A percentile compares a stretch with the other conserved stretches of the same genome.
phyloP scores from a whole-genome alignment of 2,113 vertebrate species.

The Lophotis ruficrista region DNA sequence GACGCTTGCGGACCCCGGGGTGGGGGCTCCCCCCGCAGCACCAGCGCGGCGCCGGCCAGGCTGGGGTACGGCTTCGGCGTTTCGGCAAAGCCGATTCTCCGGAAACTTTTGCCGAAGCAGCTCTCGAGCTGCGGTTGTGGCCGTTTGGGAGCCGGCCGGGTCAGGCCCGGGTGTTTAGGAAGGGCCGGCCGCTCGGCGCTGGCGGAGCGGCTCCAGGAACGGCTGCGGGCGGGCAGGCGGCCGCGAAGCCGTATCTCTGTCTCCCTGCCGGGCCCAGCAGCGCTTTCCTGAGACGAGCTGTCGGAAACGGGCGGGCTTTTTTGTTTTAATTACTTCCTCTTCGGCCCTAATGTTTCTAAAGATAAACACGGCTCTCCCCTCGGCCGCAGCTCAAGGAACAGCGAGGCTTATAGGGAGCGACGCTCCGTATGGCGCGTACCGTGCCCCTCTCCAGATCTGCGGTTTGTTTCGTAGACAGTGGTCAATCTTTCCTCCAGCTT shows the following conservation, averaged over 20 bases:
- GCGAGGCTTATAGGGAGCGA: neutral
- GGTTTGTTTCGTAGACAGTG: neutral
- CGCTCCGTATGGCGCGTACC: neutral
- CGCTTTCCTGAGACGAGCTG: neutral
- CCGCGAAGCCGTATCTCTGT: neutral
- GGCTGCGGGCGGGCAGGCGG: neutral
- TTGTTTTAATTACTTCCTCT: constrained; percentile 50
- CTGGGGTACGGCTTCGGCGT: too few relatives aligned
- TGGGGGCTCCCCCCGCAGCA: too few relatives aligned
- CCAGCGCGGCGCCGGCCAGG: too few relatives aligned
- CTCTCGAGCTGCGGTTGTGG: too few relatives aligned
- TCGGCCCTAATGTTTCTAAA: constrained; percentile 11
- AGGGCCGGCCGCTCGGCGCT: neutral
- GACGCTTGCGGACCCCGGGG: too few relatives aligned
- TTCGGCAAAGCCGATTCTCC: too few relatives aligned
- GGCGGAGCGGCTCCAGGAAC: neutral
- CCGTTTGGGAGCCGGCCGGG: too few relatives aligned
- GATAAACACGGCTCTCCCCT: neutral
- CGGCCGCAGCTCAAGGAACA: neutral
- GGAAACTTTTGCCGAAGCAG: too few relatives aligned
- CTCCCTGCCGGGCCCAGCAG: neutral
- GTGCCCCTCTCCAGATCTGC: neutral
- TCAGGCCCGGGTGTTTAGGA: fast-evolving
- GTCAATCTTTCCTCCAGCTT: neutral
- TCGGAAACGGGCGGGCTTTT: neutral